Conservation (phyloP, 2,113 vertebrate genomes). For the Petaurus breviceps region DNA sequence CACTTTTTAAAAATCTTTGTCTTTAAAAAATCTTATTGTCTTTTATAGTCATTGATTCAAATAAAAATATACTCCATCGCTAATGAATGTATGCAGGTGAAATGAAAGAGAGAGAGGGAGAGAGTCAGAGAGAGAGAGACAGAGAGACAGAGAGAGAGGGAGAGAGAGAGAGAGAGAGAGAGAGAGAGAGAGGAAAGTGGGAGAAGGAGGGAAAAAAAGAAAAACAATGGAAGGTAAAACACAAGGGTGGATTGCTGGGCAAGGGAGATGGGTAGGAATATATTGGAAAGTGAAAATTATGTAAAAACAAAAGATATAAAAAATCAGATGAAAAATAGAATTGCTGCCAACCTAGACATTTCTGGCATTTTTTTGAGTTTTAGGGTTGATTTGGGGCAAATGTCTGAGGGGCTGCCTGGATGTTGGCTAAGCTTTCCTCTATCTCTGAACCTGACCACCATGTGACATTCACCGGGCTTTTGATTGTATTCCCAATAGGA, state of each 20-base stretch:
- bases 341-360: not conserved
- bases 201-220: not conserved
- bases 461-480: not conserved
- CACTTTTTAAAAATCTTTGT: no score
- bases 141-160: not conserved
- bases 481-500: slow-evolving; percentile 81
- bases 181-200: not conserved
- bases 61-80: slow-evolving; percentile 37
- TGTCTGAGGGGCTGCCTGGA: not conserved
- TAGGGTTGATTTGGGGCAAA: not conserved
- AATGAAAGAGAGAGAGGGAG: not conserved
- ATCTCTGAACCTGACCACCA: not conserved
- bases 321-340: not conserved
- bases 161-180: not conserved
- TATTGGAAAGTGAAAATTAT: not conserved
- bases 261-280: not conserved
- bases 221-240: not conserved
- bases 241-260: not conserved
- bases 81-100: slow-evolving; percentile 1
- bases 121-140: not conserved
- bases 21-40: slow-evolving; percentile 11
- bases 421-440: not conserved
- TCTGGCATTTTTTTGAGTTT: not conserved
- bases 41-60: slow-evolving; percentile 35
- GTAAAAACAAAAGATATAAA: not conserved